Conservation (phyloP, 2,797 vertebrate species). For the Prunella strophiata region DNA sequence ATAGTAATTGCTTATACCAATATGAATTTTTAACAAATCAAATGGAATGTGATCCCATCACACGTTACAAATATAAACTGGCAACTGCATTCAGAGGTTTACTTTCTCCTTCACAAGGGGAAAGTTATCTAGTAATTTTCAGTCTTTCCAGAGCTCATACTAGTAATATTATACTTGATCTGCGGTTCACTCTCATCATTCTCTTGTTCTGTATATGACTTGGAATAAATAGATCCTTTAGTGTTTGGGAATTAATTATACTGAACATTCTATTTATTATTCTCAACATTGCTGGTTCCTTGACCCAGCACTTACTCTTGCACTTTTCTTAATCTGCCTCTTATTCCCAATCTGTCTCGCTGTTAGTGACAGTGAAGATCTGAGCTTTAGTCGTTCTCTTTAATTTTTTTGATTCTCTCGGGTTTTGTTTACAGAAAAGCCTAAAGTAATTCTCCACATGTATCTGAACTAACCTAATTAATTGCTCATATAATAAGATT, state of each 20-base stretch:
- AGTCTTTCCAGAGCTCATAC: not conserved
- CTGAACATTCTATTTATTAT: not conserved
- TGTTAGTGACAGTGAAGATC: not conserved
- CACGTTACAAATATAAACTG: not conserved
- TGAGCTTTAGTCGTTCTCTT: not conserved
- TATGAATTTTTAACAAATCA: not conserved
- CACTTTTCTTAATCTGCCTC: not conserved
- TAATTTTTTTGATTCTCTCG: not conserved
- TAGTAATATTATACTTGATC: not conserved
- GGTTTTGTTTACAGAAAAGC: not conserved
- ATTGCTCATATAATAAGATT: not conserved
- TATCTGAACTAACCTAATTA: not conserved
- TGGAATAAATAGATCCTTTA: not conserved
- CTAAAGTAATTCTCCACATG: not conserved
- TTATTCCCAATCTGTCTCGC: not conserved
- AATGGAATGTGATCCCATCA: not conserved
- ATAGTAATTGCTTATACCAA: not conserved
- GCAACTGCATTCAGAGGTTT: not conserved
- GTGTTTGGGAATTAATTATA: not conserved
- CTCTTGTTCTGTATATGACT: not conserved
- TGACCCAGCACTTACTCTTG: not conserved
- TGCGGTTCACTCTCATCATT: not conserved
- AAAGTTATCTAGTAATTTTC: not conserved
- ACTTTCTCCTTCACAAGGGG: not conserved
- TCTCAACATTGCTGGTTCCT: not conserved